phyloP scores from a whole-genome alignment of 2,888 invertebrate genomes.

The Blera fallax region DNA sequence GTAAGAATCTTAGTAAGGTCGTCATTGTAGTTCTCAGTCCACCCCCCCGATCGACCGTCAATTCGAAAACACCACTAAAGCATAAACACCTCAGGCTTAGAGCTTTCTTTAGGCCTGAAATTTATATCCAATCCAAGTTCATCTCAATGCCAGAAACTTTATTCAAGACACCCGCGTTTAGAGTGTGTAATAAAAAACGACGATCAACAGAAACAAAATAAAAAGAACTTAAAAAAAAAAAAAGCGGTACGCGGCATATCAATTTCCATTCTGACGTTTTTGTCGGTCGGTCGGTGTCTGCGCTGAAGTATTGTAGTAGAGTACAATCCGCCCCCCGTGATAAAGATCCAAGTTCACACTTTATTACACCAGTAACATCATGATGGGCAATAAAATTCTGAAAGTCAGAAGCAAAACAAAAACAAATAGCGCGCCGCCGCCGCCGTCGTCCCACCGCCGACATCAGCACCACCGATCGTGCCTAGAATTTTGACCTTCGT shows the following conservation, averaged over 20 bases:
- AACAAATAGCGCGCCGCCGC: constrained; percentile 47
- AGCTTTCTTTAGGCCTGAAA: constrained; percentile 57
- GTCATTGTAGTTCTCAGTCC: background rate
- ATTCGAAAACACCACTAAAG: background rate
- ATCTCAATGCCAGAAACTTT: constrained; percentile 61
- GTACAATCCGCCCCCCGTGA: constrained; percentile 15
- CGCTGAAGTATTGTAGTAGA: background rate
- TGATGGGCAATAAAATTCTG: constrained; percentile 46
- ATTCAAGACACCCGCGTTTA: constrained; percentile 56
- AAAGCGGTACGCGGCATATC: constrained; percentile 27
- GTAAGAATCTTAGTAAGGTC: constrained; percentile 36
- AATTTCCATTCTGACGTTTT: constrained; percentile 58
- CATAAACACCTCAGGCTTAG: constrained; percentile 36
- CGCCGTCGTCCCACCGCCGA: background rate
- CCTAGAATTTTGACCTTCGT: constrained; percentile 75
- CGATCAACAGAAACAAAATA: background rate
- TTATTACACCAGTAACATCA: constrained; percentile 35
- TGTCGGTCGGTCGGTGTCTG: constrained; percentile 30
- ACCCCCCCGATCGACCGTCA: too few species aligned
- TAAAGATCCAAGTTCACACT: constrained; percentile 66
- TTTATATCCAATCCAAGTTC: constrained; percentile 66
- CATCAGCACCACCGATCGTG: constrained; percentile 68
- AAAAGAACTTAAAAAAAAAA: background rate
- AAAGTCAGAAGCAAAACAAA: constrained; percentile 49
- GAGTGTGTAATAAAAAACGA: constrained; percentile 8